These are phyloP conservation scores for Coelogynopora nodosa DNA, from an alignment of 2,888 invertebrate genomes.

Conservation along the genomic window DNA sequence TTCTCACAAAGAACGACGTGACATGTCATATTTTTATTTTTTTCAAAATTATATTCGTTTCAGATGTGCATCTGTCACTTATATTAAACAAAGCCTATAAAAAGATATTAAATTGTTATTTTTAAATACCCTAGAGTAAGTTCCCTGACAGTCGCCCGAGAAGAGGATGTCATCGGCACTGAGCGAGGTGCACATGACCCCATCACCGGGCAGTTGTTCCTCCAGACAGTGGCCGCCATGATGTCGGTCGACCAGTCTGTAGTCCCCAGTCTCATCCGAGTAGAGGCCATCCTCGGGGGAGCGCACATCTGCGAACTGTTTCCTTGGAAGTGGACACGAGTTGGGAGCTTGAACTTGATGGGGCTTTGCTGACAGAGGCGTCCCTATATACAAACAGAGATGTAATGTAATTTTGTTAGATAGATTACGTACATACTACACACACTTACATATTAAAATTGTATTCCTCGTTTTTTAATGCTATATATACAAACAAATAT, in stretches of 20 bases:
- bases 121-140: not conserved
- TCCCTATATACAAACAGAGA: not conserved
- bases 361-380: not conserved
- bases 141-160: slow-evolving; percentile 14
- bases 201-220: not conserved
- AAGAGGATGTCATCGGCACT: slow-evolving; percentile 9
- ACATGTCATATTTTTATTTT: no score
- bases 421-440: not conserved
- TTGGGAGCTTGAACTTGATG: not conserved
- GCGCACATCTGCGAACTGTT: not conserved
- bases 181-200: not conserved
- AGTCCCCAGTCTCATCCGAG: not conserved
- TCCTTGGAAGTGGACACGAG: not conserved
- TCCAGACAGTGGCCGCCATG: not conserved
- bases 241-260: not conserved
- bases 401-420: not conserved
- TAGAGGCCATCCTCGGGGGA: not conserved
- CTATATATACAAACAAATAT: no score
- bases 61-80: no score
- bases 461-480: not conserved
- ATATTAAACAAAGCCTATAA: no score
- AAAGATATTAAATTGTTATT: no score
- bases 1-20: no score
- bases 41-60: no score
- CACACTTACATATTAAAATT: not conserved